Evolutionary conservation across 2,888 invertebrate species (phyloP), one percentile per base, ranked within the genome.

Genomic region (Elmis aenea): DNA sequence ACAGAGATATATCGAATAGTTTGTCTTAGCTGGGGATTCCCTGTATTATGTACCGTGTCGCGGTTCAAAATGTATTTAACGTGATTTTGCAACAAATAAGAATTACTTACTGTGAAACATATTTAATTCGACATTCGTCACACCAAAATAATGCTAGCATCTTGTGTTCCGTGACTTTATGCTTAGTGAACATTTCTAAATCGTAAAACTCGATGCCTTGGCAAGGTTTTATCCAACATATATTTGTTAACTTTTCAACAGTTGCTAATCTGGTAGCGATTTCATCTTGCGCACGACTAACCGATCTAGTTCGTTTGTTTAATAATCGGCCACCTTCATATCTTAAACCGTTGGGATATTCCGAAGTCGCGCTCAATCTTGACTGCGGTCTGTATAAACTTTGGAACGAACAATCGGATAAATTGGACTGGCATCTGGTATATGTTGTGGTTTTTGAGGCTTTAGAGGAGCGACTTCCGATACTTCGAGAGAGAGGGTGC

Each of bases 61-160:
- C n/a, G n/a, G n/a, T n/a, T n/a, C n/a, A n/a, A n/a, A n/a, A n/a
- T n/a, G n/a, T n/a, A n/a, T n/a, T n/a, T n/a, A n/a, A n/a, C n/a
- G n/a, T n/a, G 5, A 26, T 13, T 13, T 26, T 12, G 3, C 26
- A 5, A 6, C 9, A 26, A 26, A 5, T 3, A 26, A n/a, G n/a
- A 26, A 5, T 5, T 26, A 46, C 50, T 50, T 46, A 50, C 50
- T 42, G 41, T 11, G 46, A 27, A 2, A 40, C 13, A 34, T 45
- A 50, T 25, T 42, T 42, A 13, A 33, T 33, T 11, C 38, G 36
- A 33, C 50, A 50, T 15, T 48, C 45, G n/a, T 40, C 36, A 27
- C 50, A 50, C 23, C 29, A 41, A 33, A 42, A 48, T 22, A 44
- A 30, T 5, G 50, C 50, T 37, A 46, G 33, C 22, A 42, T 32